Evolutionary conservation across 2,113 vertebrate species (phyloP).

Genomic region (Sitta europaea): DNA sequence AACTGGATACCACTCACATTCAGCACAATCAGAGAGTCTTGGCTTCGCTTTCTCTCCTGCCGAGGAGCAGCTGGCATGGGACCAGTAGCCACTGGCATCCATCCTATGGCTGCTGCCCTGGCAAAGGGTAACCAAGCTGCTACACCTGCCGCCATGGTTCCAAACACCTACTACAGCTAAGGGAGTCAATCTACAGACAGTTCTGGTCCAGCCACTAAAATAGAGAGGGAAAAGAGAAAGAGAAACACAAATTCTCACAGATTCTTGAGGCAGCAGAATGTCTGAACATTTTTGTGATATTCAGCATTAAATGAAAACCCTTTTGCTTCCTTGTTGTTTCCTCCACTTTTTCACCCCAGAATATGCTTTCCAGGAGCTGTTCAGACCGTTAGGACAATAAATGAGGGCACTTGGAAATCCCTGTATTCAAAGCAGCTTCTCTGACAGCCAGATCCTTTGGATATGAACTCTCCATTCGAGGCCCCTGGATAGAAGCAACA

Average conservation of each 20-base stretch:
- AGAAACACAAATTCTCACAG: slow-evolving; percentile 5
- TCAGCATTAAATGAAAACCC: background rate
- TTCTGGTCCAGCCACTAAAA: slow-evolving; percentile 34
- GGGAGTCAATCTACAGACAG: slow-evolving; percentile 21
- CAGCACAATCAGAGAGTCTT: slow-evolving; percentile 85
- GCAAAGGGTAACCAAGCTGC: slow-evolving; percentile 96
- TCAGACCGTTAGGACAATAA: background rate
- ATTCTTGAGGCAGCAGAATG: background rate
- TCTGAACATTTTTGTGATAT: background rate
- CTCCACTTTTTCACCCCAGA: background rate
- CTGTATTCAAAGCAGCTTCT: background rate
- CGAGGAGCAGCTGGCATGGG: slow-evolving; percentile 89
- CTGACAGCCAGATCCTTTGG: background rate
- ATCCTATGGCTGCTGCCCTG: slow-evolving; percentile 93
- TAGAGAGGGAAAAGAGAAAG: slow-evolving; percentile 40
- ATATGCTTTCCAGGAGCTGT: background rate
- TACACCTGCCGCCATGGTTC: slow-evolving; percentile 90
- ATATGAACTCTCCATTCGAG: background rate
- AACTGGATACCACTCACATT: slow-evolving; percentile 94
- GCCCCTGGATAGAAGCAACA: background rate
- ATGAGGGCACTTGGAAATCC: background rate
- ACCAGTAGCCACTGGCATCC: slow-evolving; percentile 94
- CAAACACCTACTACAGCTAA: slow-evolving; percentile 43
- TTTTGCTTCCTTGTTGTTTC: background rate
- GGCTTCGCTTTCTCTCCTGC: slow-evolving; percentile 76